Evolutionary conservation across 2,113 vertebrate genomes (phyloP).

Genomic region (Neodontobutis hainanensis): DNA sequence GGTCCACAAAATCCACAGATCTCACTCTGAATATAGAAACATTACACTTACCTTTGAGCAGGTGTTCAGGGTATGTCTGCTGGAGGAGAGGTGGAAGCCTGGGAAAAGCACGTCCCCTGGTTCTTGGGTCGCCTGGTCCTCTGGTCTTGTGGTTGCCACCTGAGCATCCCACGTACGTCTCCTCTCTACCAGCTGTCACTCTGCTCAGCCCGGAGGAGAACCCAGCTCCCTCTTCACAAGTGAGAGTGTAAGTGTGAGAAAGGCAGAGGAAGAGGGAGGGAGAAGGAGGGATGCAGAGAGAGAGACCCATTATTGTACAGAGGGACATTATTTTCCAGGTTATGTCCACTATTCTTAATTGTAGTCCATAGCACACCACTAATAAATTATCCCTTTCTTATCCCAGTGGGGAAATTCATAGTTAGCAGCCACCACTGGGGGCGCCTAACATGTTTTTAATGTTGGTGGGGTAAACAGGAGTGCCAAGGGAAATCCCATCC

Average conservation of each 20-base stretch:
- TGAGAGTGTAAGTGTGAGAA: slow-evolving; percentile 28
- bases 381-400: no score
- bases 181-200: slow-evolving; percentile 51
- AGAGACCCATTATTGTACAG: background rate
- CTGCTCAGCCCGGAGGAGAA: slow-evolving; percentile 17
- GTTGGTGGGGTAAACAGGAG: no score
- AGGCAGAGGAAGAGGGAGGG: background rate
- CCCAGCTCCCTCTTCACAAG: slow-evolving; percentile 40
- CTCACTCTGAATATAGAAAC: no score
- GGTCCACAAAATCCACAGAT: no score
- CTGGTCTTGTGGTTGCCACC: slow-evolving; percentile 4
- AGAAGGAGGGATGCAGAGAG: background rate
- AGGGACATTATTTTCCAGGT: no score
- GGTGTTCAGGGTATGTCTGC: slow-evolving; percentile 37
- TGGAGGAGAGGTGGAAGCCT: slow-evolving; percentile 35
- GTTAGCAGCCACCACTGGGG: no score
- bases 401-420: no score
- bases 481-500: no score
- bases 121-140: background rate
- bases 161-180: slow-evolving; percentile 51
- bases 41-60: slow-evolving; percentile 31
- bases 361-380: no score
- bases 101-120: background rate
- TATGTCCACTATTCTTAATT: no score
- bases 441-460: no score